Base-by-base conservation (phyloP, 2,888 invertebrate genomes). In the Pseudeuparius sepicola region DNA sequence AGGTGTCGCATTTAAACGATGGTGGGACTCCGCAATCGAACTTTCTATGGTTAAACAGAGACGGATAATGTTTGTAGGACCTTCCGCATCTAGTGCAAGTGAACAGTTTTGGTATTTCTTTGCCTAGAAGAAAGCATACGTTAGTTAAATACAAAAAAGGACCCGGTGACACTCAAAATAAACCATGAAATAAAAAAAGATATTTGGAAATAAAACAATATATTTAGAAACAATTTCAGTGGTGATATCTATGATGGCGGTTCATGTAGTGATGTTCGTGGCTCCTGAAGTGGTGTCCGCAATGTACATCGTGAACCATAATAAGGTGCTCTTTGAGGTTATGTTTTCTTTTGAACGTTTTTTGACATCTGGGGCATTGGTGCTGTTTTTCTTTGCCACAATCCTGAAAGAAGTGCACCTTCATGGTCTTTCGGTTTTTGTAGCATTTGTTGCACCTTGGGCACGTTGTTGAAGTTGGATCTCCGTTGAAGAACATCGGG, bases 1-100 rank as follows among this genome's bases (percentile, higher is more conserved):
- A 45, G 5, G 27, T 37, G 2, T 26, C 24, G 23, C 45, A 45
- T 11, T 55, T 49, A 43, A 60, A 64, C 23, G 55, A 55, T 0
- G 60, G 64, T 31, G 61, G 58, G 45, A 63, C 64, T 10, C 65
- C 65, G 41, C 66, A 65, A 39, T 64, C 63, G 37, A 62, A 54
- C 41, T 57, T 56, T 45, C 60, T 58, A 49, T 64, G 65, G n/a
- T 63, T 61, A 31, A 59, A 59, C 18, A 65, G 45, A n/a, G 60
- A 60, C 28, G 54, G 52, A 38, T 53, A 53, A 42, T 57, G 55
- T 45, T 54, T 55, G 50, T 57, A 59, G 37, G 52, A 71, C 63
- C 83, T 84, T 37, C 78, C 77, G 57, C 84, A 84, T 43, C 65
- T 66, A 1, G 36, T 35, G 16, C 32, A 31, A 6, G 4, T 2